Evolutionary conservation across 2,888 invertebrate species (phyloP).

Genomic region (Dioctria linearis): DNA sequence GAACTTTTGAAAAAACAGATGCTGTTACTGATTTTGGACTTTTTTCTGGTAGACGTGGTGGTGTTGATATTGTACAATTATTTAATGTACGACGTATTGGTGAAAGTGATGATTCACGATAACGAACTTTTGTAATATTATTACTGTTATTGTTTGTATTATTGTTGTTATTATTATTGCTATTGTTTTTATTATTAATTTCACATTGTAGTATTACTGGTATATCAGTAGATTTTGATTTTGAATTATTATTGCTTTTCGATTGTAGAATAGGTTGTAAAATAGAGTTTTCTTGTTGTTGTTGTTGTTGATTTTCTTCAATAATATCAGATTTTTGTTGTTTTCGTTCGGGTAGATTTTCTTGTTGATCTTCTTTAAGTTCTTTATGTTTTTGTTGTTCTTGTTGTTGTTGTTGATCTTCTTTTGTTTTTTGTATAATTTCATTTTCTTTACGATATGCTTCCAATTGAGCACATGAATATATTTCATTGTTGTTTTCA

Average conservation of each 20-base stretch:
- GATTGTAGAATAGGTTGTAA: background rate
- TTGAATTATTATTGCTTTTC: conserved; percentile 51
- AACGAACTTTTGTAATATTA: conserved; percentile 54
- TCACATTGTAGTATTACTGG: background rate
- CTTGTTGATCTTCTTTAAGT: background rate
- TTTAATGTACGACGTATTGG: conserved; percentile 61
- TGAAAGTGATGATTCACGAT: conserved; percentile 58
- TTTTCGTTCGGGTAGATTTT: conserved; percentile 50
- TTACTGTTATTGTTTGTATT: background rate
- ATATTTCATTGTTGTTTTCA: conserved; percentile 72
- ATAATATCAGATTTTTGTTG: conserved; percentile 35
- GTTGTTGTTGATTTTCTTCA: background rate
- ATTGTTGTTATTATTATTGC: background rate
- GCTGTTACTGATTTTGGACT: conserved; percentile 70
- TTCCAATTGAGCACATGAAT: conserved; percentile 71
- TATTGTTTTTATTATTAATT: background rate
- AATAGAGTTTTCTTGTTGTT: conserved; percentile 13
- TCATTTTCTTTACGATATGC: conserved; percentile 64
- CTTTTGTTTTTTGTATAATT: conserved; percentile 51
- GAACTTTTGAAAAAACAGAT: conserved; percentile 64
- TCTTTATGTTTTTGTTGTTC: conserved; percentile 45
- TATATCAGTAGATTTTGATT: conserved; percentile 38
- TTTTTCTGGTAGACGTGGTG: conserved; percentile 60
- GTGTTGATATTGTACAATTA: conserved; percentile 58
- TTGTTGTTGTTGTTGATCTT: conserved; percentile 58